Evolutionary conservation across 2,888 invertebrate species (phyloP).

Genomic region (Thera britannica): DNA sequence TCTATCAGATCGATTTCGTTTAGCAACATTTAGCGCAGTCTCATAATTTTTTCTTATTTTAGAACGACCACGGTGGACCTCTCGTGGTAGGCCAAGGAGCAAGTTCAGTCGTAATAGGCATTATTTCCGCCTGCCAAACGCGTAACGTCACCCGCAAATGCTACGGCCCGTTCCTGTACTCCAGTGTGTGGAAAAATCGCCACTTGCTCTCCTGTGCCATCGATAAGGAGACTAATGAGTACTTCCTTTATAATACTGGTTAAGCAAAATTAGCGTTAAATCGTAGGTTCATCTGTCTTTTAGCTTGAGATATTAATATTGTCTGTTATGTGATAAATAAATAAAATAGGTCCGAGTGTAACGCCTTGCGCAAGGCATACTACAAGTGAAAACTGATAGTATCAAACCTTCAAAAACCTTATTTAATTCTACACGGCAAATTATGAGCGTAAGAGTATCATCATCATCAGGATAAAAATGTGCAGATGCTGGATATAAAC

Average conservation of each 20-base stretch:
- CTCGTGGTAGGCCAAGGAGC: constrained; percentile 66
- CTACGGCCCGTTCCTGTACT: constrained; percentile 72
- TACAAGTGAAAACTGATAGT: too few relatives aligned
- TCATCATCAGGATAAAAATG: too few relatives aligned
- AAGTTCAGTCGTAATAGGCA: constrained; percentile 62
- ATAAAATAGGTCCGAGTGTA: constrained; percentile 4
- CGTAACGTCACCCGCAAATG: constrained; percentile 59
- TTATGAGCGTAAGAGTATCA: too few relatives aligned
- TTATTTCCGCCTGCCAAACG: constrained; percentile 70
- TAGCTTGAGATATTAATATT: background rate
- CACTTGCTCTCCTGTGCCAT: constrained; percentile 70
- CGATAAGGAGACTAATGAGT: constrained; percentile 61
- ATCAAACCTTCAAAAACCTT: too few relatives aligned
- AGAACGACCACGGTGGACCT: constrained; percentile 80
- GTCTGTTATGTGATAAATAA: constrained; percentile 2
- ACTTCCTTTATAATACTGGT: constrained; percentile 4
- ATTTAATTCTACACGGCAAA: too few relatives aligned
- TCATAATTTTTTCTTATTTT: constrained; percentile 1
- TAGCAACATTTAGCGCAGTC: too few relatives aligned
- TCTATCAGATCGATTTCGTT: too few relatives aligned
- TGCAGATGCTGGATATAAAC: too few relatives aligned
- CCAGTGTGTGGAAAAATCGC: constrained; percentile 67
- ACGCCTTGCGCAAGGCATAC: background rate
- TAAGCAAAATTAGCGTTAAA: background rate
- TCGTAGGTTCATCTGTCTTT: background rate